Evolutionary conservation across 2,888 invertebrate genomes (phyloP), one percentile per base, ranked within the genome.

Genomic region (Geotrupes spiniger): DNA sequence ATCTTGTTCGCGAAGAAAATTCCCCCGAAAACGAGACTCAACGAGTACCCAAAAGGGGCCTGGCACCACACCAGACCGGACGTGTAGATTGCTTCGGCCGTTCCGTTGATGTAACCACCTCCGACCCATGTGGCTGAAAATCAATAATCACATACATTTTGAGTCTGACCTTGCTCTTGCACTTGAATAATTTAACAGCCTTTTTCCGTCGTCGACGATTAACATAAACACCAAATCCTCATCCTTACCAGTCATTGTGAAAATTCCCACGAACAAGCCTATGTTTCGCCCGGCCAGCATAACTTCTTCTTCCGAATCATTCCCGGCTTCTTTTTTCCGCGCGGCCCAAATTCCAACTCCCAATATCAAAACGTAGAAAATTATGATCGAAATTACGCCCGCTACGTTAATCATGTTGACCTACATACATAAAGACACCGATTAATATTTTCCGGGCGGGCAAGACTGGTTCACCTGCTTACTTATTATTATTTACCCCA

Each of bases 51-150:
- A 74, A 99, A 92, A n/a, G 98, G 98, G 43, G 98, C 98, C 78
- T 97, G 96, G 74, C 97, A 97, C 94, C 96, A 97, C 33, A 96
- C 85, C 66, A 98, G 77, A 1, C 95, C 96, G 52, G 82, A 84
- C 29, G 91, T 92, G 76, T 92, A 97, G 64, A 98, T 92, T 37
- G 91, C 92, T 77, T 99, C 98, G 16, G 98, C 96, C 11, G 98
- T 97, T 54, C 98, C 98, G 73, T 99, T 99, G 73, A 99, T 99
- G 78, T 98, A 99, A 41, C 97, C 98, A 33, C 99, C 98, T 53
- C 98, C 99, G 42, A 99, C 98, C 98, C 99, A 99, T 10, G 98
- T 99, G 37, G 98, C 97, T 92, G 74, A 14, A 74, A 72, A 42
- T 21, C 11, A 17, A 46, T 28, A 59, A 52, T 57, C 21, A 21